phyloP scores from a whole-genome alignment of 2,113 vertebrate species.

The Atrichornis clamosus region DNA sequence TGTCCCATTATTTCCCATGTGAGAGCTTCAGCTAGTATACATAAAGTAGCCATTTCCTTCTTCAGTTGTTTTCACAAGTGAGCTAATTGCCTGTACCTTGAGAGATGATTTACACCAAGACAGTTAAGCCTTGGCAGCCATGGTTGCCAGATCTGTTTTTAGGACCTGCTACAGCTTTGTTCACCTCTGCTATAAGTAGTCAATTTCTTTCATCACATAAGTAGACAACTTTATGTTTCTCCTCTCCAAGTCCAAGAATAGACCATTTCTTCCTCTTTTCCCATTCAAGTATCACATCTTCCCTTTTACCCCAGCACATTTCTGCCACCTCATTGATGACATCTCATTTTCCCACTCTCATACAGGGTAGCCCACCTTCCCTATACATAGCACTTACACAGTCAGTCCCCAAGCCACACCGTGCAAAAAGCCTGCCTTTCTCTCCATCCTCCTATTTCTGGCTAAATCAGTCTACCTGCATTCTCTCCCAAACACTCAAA shows the following conservation, averaged over 20 bases:
- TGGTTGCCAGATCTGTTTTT: neutral
- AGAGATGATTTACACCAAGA: neutral
- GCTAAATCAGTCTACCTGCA: neutral
- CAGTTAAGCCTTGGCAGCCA: neutral
- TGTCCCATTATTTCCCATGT: neutral
- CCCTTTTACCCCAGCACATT: neutral
- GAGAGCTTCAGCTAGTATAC: neutral
- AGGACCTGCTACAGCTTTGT: neutral
- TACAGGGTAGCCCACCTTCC: neutral
- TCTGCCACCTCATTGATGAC: neutral
- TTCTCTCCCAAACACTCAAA: neutral
- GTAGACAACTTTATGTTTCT: neutral
- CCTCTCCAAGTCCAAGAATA: neutral
- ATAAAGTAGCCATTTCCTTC: neutral
- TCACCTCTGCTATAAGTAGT: neutral
- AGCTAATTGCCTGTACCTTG: neutral
- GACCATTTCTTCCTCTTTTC: neutral
- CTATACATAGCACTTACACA: neutral
- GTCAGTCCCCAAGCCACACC: rapidly evolving
- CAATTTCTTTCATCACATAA: neutral
- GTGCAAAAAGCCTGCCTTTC: neutral
- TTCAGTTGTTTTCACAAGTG: neutral
- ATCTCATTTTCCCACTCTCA: neutral
- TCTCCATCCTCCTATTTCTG: neutral
- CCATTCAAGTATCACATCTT: neutral